phyloP scores from a whole-genome alignment of 1,140 invertebrate species.

The Drosophila sechellia region DNA sequence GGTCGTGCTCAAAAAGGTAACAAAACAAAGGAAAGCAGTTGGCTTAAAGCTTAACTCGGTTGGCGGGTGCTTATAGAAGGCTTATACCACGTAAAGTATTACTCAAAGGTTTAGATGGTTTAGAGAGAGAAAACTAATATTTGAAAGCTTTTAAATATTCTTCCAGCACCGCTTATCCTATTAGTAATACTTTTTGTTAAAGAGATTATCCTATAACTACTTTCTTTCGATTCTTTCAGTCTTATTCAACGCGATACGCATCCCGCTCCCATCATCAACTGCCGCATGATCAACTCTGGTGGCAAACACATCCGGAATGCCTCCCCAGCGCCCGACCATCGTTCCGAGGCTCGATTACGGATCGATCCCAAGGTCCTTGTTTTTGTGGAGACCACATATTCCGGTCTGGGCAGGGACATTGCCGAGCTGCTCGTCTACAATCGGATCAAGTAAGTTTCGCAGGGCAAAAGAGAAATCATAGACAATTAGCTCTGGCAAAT shows the following conservation, averaged over 20 bases:
- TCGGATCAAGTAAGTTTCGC: slow-evolving; percentile 92
- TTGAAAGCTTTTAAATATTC: no score
- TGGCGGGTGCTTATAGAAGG: background rate
- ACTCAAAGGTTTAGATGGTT: no score
- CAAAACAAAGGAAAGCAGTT: slow-evolving; percentile 2
- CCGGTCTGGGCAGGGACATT: slow-evolving; percentile 95
- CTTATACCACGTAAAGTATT: no score
- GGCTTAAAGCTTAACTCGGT: background rate
- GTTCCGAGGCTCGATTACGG: slow-evolving; percentile 91
- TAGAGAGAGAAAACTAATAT: no score
- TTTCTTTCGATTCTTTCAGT: slow-evolving; percentile 77
- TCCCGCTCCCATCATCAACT: slow-evolving; percentile 92
- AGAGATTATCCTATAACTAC: no score
- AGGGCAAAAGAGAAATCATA: slow-evolving; percentile 59
- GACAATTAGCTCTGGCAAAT: slow-evolving; percentile 76
- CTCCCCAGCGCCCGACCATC: slow-evolving; percentile 90
- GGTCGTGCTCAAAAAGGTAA: background rate
- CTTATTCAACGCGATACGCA: slow-evolving; percentile 90
- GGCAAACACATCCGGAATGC: slow-evolving; percentile 86
- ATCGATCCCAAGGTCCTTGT: slow-evolving; percentile 97
- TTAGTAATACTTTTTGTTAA: no score
- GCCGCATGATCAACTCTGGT: slow-evolving; percentile 87
- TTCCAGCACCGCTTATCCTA: no score
- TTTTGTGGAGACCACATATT: slow-evolving; percentile 97
- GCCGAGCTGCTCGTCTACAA: slow-evolving; percentile 96